Percentiles rank a stretch among this genome's conserved stretches.
These are phyloP conservation scores for Chromobotia macracanthus DNA, from an alignment of 2,797 vertebrate species.

Conservation along the genomic window DNA sequence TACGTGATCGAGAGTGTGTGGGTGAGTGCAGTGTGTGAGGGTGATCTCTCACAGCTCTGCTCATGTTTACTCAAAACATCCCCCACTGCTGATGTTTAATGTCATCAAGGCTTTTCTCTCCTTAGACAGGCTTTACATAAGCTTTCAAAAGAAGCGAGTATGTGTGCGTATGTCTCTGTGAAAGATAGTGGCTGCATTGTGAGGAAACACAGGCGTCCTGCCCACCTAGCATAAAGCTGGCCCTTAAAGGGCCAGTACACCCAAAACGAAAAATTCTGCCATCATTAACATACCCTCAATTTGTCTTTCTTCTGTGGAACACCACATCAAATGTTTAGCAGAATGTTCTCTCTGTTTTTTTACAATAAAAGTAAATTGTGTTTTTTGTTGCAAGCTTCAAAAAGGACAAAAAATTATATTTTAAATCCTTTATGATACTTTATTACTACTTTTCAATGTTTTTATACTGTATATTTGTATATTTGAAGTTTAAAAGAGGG, in stretches of 20 bases:
- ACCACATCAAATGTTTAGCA: neutral
- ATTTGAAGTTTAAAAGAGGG: neutral
- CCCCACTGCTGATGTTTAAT: constrained; percentile 74
- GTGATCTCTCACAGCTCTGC: constrained; percentile 66
- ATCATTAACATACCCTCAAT: neutral
- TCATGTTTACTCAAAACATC: constrained; percentile 74
- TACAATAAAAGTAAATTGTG: neutral
- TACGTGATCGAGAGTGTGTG: constrained; percentile 74
- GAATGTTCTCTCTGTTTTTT: neutral
- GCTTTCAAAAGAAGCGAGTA: constrained; percentile 50
- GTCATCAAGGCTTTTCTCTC: constrained; percentile 71
- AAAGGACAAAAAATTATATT: neutral
- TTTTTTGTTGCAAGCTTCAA: no score
- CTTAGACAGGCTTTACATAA: constrained; percentile 62
- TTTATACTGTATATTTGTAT: neutral
- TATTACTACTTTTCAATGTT: neutral
- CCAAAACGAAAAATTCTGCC: neutral
- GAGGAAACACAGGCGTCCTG: constrained; percentile 35
- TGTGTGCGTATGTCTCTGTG: constrained; percentile 18
- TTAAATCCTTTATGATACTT: neutral
- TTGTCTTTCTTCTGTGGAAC: neutral
- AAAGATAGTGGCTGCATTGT: constrained; percentile 32
- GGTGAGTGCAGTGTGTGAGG: constrained; percentile 66
- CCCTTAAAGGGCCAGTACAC: constrained; percentile 1
- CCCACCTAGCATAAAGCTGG: neutral